Evolutionary conservation across 2,888 invertebrate species (phyloP), one percentile per base, ranked within the genome.

Genomic region (Tholera decimalis): DNA sequence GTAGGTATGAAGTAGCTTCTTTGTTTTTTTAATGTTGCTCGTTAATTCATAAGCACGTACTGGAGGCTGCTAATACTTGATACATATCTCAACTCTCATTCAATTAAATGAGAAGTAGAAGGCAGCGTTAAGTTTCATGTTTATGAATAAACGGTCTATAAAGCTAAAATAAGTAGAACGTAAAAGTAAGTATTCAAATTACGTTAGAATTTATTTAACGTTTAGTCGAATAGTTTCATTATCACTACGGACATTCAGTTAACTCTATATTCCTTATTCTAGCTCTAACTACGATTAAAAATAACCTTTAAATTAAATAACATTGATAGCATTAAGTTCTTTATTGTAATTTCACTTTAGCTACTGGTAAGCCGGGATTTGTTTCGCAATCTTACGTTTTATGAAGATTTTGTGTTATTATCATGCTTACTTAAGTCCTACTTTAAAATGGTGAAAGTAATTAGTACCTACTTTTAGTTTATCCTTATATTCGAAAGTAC

Each of bases 351-450:
- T 54, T 73, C 60, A 61, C 39, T 58, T 64, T 67, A 70, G 51
- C 47, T 72, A 62, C 56, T 65, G 44, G 37, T 80, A 79, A 82
- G 84, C 85, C 86, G 87, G 86, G 86, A 83, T 86, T 60, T 69
- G 57, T 82, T 72, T 79, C 83, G 85, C 87, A 88, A 88, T 89
- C 75, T 81, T 71, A 73, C 67, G 50, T 56, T 68, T 56, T 74
- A 72, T 69, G 50, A 68, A 71, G 70, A 59, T 66, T 68, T 61
- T 64, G 44, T 73, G 79, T 70, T 83, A 79, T 70, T 83, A 79
- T 77, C 77, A 77, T 80, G 77, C 79, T 84, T 82, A 77, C 74
- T 56, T 73, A 62, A 35, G 56, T 46, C 22, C 44, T 63, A 73
- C 53, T 67, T 55, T 59, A 46, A 37, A 62, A 43, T 22, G 60